These are phyloP conservation scores for Apoda limacodes DNA, from an alignment of 2,888 invertebrate genomes.

Conservation along the genomic window DNA sequence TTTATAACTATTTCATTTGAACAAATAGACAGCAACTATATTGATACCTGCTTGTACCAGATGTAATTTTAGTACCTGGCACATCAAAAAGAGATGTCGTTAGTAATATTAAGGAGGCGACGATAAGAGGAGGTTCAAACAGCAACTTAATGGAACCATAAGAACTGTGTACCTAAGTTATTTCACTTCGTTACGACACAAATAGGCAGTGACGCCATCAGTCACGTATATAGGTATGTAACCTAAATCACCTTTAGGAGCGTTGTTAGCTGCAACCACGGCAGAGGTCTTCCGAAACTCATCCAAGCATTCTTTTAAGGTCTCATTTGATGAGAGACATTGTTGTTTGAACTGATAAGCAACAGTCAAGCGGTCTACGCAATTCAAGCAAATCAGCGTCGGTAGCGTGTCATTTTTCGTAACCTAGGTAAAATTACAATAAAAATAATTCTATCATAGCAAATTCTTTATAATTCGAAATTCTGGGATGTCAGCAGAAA, in stretches of 20 bases:
- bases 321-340: constrained; percentile 58
- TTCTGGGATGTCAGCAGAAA: constrained; percentile 62
- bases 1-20: no score
- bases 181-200: no score
- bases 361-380: constrained; percentile 59
- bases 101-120: no score
- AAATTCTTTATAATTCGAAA: constrained; percentile 21
- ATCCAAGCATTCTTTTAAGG: constrained; percentile 58
- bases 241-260: constrained; percentile 39
- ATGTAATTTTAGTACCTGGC: no score
- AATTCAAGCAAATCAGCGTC: constrained; percentile 59
- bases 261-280: constrained; percentile 32
- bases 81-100: no score
- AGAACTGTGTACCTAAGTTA: no score
- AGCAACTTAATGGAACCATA: no score
- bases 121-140: no score
- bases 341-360: constrained; percentile 64
- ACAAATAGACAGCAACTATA: no score
- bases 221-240: neutral
- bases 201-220: no score
- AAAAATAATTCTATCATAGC: constrained; percentile 1
- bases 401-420: constrained; percentile 56
- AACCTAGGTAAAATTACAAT: constrained; percentile 44
- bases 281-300: constrained; percentile 56
- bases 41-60: no score